A percentile compares a stretch with the other conserved stretches of the same genome.
Evolutionary conservation across 2,113 vertebrate genomes (phyloP).

Genomic region (Poicephalus meyeri): DNA sequence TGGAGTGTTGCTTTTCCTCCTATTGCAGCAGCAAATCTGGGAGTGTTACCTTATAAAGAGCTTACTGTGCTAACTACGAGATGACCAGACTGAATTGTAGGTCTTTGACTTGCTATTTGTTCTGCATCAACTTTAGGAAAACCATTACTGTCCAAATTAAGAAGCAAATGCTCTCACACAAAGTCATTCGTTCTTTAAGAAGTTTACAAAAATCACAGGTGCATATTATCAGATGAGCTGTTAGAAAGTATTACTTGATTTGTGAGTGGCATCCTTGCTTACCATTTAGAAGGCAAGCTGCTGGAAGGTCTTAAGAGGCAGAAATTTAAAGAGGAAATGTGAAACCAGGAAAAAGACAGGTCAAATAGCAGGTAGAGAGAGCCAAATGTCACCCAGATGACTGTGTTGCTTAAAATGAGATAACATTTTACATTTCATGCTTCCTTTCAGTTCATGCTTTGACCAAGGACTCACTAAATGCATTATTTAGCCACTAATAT

Average conservation of each 20-base stretch:
- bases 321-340: neutral
- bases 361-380: neutral
- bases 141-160: neutral
- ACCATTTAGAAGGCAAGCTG: neutral
- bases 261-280: neutral
- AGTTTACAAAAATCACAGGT: neutral
- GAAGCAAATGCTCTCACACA: rapidly evolving
- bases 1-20: neutral
- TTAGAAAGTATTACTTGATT: neutral
- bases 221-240: too few relatives aligned
- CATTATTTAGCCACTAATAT: neutral
- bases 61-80: neutral
- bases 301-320: neutral
- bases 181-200: neutral
- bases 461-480: neutral
- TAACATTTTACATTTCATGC: neutral
- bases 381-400: neutral
- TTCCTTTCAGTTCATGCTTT: neutral
- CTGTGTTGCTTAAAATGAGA: neutral
- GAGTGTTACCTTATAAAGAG: neutral
- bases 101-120: neutral
- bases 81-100: neutral
- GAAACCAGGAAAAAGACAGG: neutral
- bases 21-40: neutral
- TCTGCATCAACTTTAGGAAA: neutral